Percentiles rank a stretch among this genome's conserved stretches.
Conservation (phyloP, 2,888 invertebrate genomes). For the Yponomeuta evonymella region DNA sequence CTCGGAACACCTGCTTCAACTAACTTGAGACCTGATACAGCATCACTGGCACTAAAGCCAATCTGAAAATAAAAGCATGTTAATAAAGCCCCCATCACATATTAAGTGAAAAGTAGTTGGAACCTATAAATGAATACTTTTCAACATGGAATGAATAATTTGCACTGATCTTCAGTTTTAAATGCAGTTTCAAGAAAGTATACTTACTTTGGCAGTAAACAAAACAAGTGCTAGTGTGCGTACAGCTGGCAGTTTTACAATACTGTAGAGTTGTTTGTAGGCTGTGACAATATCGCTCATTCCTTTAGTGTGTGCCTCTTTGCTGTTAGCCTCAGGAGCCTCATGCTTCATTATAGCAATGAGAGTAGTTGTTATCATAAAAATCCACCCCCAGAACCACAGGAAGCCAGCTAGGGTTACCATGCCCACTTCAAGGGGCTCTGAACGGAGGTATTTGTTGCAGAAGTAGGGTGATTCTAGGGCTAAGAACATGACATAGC, state of each 20-base stretch:
- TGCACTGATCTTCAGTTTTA: no score
- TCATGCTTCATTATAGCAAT: conserved; percentile 94
- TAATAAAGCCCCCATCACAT: no score
- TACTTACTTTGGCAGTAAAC: conserved; percentile 90
- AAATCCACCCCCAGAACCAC: conserved; percentile 95
- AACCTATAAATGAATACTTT: no score
- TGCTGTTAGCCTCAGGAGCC: conserved; percentile 58
- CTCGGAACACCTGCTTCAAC: conserved; percentile 97
- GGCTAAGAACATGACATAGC: conserved; percentile 97
- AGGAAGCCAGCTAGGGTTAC: conserved; percentile 89
- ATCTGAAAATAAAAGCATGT: conserved; percentile 71
- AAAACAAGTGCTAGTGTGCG: conserved; percentile 86
- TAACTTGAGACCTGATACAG: conserved; percentile 94
- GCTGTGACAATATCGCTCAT: conserved; percentile 77
- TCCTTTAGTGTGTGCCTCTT: conserved; percentile 50
- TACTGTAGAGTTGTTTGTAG: conserved; percentile 88
- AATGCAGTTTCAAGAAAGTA: no score
- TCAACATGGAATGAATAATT: no score
- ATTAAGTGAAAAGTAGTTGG: not conserved
- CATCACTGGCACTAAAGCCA: conserved; percentile 96
- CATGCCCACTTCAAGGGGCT: conserved; percentile 82
- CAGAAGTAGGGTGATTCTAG: conserved; percentile 97
- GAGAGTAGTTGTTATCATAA: conserved; percentile 91
- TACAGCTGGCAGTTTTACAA: conserved; percentile 89
- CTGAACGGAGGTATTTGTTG: conserved; percentile 89